Base-by-base conservation (phyloP, 2,113 vertebrate genomes). In the Pseudopodoces humilis region DNA sequence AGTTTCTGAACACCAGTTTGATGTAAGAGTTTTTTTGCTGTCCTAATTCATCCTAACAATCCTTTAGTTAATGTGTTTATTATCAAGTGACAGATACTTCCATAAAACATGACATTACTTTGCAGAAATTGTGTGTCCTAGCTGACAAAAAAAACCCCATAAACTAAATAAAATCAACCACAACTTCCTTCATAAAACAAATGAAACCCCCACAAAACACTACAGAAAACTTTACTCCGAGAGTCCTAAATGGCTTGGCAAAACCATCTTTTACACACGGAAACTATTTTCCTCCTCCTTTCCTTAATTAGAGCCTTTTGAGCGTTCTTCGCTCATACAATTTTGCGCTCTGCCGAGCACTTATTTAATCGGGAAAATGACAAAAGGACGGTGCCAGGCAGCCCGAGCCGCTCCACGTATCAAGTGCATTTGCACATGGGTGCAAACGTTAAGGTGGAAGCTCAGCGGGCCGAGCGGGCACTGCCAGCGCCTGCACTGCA, bases 381-480 rank as follows among this genome's bases (percentile, higher is more conserved):
- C 41, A 68, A 6, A 33, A 23, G 0, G 44, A 3, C 9, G 15
- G 7, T 21, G 92, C 63, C 65, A 31, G 46, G n/a, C 85, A n/a
- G 76, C 17, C 17, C 0, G 33, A 31, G 41, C 5, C 6, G 33
- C 71, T 62, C 25, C 71, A 2, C 8, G 44, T 1, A 49, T 24
- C 55, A 4, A 83, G 27, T 0, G 85, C 56, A 3, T 44, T 84
- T 2, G 46, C 90, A 58, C 58, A 75, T 18, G 78, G 58, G 55
- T 5, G 81, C 75, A 18, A 50, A 7, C 0, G 39, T 20, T 44
- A 55, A 67, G 65, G 89, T 6, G 72, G 65, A 30, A 6, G 22
- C 0, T 7, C 10, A 8, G 28, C 0, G 43, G 14, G 1, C 21
- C 1, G 24, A 31, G 9, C 0, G 52, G 1, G 50, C 64, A 5